Evolutionary conservation across 2,888 invertebrate genomes (phyloP), one percentile per base, ranked within the genome.

Genomic region (Punctoribates punctum): DNA sequence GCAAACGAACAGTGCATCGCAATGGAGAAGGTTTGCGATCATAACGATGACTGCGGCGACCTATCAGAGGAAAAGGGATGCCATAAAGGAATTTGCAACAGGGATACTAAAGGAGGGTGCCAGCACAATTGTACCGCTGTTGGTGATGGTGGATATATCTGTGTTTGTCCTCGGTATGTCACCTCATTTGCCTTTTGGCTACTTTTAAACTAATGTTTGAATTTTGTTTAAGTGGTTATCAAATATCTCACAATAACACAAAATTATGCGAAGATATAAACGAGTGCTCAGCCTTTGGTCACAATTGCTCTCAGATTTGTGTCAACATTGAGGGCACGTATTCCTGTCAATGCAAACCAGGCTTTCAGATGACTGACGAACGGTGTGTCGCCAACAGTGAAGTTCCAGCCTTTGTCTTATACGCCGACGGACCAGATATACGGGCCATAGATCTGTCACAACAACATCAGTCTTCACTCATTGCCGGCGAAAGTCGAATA

Each of bases 231-330:
- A 87, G 89, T 17, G 95, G 95, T 34, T 95, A 90, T 85, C 92
- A 93, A 81, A 91, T 92, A 77, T 89, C 91, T 0, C 86, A 88
- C 57, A 88, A 88, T 4, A 93, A 94, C 83, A 88, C 90, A 78
- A 95, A 95, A 85, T 88, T 89, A 79, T 95, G 95, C 83, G 86
- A 89, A 76, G 97, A 97, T 83, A 88, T 96, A 20, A 90, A 97
- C 84, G 97, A 97, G 85, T 97, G 97, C 83, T 86, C 87, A 0
- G 88, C 88, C 25, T 91, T 92, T 76, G 88, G 87, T 29, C 93
- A 86, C 81, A 91, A 91, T 78, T 99, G 99, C 85, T 94, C 96
- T 0, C 99, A 99, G 82, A 86, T 91, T 51, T 99, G 99, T 83
- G 88, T 88, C 75, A 99, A 99, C 84, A 84, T 94, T 73, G 96